Conservation (phyloP, 2,113 vertebrate species). For the Myodes glareolus region DNA sequence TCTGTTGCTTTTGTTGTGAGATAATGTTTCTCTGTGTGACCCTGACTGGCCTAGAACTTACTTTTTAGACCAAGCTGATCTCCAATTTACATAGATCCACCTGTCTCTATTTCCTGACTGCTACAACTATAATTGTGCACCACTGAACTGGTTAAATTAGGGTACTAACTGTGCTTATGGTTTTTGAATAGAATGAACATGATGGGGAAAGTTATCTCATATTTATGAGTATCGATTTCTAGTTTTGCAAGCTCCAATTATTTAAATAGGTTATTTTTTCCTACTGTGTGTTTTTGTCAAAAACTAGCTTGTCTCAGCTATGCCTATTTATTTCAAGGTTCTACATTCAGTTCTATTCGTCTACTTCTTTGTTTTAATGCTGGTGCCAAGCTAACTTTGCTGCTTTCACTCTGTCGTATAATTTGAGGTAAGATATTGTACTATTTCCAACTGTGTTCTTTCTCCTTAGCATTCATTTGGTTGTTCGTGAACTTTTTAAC, state of each 20-base stretch:
- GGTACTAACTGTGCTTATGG: background rate
- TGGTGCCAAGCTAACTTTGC: background rate
- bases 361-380: background rate
- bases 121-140: background rate
- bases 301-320: background rate
- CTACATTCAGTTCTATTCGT: too few relatives aligned
- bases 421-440: background rate
- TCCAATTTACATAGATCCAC: background rate
- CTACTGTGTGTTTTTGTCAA: background rate
- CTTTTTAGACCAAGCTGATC: background rate
- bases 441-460: background rate
- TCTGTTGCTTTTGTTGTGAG: background rate
- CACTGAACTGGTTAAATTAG: background rate
- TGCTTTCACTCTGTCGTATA: background rate
- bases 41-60: background rate
- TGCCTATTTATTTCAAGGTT: background rate
- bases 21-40: background rate
- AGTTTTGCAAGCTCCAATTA: background rate
- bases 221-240: background rate
- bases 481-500: background rate
- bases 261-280: background rate
- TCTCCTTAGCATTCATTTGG: background rate
- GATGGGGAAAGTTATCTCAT: background rate
- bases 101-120: background rate
- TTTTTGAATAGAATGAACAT: too few relatives aligned